Evolutionary conservation across 2,888 invertebrate species (phyloP), one percentile per base, ranked within the genome.

Genomic region (Lasioglossum villosulum): DNA sequence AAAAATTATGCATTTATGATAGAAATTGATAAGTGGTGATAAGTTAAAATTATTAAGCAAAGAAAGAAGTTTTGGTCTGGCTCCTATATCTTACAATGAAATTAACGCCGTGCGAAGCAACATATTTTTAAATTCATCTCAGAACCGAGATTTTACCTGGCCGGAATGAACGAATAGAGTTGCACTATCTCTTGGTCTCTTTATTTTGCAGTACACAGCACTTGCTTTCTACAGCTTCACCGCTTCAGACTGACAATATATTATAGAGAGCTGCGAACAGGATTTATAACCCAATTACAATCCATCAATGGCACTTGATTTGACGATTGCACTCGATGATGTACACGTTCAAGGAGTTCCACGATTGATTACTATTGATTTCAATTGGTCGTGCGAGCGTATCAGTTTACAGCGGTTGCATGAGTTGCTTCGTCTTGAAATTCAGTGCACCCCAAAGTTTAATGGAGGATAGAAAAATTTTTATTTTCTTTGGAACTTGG

Each of bases 231-330:
- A 14, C 27, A 59, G 59, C 27, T 59, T 14, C 4, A 5, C 27
- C 59, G 59, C 59, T 59, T 27, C 0, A 66, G 34, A 19, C 34
- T 19, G 66, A 66, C 66, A 66, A 66, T 30, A 34, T 66, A 34
- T 66, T 66, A 66, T 66, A 34, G 30, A 16, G 19, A 66, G 66
- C 66, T 34, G 30, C 16, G 19, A 6, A 19, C 66, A 30, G 8
- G 66, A 66, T 66, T 66, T 66, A 66, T 66, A 30, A 66, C 66
- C 30, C 66, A 34, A 14, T 66, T 66, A 66, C 19, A 16, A 66
- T 66, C 66, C 66, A 30, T 66, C 66, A 34, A 66, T 66, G 34
- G 30, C 30, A 66, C 66, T 66, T 66, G 66, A 66, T 30, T 34
- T 66, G 16, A 66, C 30, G 66, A 66, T 66, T 66, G 66, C 34